These are phyloP conservation scores for Amorpha juglandis DNA, from an alignment of 2,888 invertebrate genomes.

Conservation along the genomic window DNA sequence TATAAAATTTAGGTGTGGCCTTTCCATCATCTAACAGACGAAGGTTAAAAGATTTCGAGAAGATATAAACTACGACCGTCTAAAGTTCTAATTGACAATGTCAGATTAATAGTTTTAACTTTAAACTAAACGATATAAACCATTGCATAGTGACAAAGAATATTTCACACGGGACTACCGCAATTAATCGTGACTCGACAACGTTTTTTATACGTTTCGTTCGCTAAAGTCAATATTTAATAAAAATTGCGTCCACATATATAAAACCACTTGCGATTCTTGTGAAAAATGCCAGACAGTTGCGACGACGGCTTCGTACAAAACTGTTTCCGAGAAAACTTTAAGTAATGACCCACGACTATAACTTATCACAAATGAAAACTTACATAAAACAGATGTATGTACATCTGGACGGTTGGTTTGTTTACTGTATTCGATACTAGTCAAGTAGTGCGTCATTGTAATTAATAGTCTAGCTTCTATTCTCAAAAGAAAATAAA, in stretches of 20 bases:
- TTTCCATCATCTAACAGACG: background rate
- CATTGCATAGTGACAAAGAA: background rate
- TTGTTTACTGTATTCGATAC: slow-evolving; percentile 50
- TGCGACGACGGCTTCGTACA: slow-evolving; percentile 6
- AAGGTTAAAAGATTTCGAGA: background rate
- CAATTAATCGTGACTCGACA: background rate
- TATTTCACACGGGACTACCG: background rate
- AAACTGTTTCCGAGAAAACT: slow-evolving; percentile 14
- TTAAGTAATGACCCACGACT: slow-evolving; percentile 14
- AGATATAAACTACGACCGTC: background rate
- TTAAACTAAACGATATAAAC: background rate
- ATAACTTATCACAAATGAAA: slow-evolving; percentile 21
- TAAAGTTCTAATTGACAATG: background rate
- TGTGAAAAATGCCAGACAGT: slow-evolving; percentile 24
- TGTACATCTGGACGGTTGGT: slow-evolving; percentile 48
- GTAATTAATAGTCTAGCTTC: slow-evolving; percentile 77
- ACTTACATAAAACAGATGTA: slow-evolving; percentile 61
- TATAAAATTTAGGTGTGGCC: background rate
- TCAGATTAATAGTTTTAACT: background rate
- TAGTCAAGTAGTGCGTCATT: slow-evolving; percentile 73
- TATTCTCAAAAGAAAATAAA: slow-evolving; percentile 81
- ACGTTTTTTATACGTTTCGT: background rate
- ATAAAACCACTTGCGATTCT: slow-evolving; percentile 11
- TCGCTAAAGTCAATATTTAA: slow-evolving; percentile 14
- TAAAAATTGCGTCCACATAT: slow-evolving; percentile 3